A percentile compares a stretch with the other conserved stretches of the same genome.
Evolutionary conservation across 2,113 vertebrate species (phyloP).

Genomic region (Microcebus tavaratra): DNA sequence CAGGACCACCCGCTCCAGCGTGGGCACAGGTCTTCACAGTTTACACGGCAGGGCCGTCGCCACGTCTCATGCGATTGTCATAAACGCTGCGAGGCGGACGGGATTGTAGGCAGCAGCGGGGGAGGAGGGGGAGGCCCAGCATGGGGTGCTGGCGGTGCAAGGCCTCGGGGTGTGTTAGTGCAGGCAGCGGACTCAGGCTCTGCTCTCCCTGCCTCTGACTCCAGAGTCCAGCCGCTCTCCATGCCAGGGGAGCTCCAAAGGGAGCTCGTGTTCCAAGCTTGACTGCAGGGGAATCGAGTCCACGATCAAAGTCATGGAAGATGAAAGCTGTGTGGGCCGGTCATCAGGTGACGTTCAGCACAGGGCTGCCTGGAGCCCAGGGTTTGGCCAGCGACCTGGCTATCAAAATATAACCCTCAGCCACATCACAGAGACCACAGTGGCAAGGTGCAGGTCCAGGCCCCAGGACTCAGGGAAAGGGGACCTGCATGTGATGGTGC

Average conservation of each 20-base stretch:
- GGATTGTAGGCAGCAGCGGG: background rate
- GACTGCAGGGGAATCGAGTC: background rate
- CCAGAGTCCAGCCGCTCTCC: background rate
- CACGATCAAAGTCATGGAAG: background rate
- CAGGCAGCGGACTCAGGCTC: background rate
- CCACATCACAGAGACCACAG: background rate
- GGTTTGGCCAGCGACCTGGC: background rate
- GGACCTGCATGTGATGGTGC: background rate
- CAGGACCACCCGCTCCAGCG: background rate
- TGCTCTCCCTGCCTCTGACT: background rate
- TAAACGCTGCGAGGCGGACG: background rate
- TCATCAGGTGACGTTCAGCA: background rate
- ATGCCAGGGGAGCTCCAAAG: background rate
- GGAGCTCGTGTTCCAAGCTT: background rate
- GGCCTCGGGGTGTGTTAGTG: background rate
- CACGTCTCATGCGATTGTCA: too few relatives aligned
- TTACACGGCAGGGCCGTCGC: background rate
- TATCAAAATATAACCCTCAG: background rate
- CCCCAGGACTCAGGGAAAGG: background rate
- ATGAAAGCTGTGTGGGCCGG: background rate
- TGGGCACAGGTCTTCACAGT: background rate
- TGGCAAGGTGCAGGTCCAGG: background rate
- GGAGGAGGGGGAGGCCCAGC: background rate
- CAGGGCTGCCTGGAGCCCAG: background rate
- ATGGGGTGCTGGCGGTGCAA: background rate